Conservation (phyloP, 2,113 vertebrate species). For the Holacanthus passer region DNA sequence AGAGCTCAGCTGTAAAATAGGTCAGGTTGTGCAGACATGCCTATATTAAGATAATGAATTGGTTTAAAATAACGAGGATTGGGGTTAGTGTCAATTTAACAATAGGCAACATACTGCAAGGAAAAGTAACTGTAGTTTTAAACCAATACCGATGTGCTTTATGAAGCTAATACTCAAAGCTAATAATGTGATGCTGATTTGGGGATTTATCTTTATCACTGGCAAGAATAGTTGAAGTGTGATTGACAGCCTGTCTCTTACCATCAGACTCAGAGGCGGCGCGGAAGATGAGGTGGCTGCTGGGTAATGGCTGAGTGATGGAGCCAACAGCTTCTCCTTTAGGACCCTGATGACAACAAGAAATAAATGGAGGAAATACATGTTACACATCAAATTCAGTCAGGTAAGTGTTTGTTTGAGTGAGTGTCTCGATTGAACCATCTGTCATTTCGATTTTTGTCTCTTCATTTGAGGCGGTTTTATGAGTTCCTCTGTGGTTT, state of each 20-base stretch:
- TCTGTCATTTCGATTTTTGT: neutral
- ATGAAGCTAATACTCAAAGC: neutral
- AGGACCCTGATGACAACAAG: conserved; percentile 87
- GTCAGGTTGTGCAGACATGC: neutral
- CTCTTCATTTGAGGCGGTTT: neutral
- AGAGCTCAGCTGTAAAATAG: neutral
- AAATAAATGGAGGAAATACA: conserved; percentile 5
- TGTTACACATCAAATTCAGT: no score
- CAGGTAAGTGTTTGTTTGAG: neutral
- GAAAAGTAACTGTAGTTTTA: neutral
- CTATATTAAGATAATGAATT: neutral
- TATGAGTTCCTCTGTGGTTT: neutral
- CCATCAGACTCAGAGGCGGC: conserved; percentile 98
- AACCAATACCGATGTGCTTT: neutral
- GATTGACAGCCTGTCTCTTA: conserved; percentile 78
- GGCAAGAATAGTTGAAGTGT: neutral
- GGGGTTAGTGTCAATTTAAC: neutral
- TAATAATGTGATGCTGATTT: neutral
- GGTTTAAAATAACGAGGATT: neutral
- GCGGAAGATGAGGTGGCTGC: conserved; percentile 98
- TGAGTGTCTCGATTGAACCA: neutral
- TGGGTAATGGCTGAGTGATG: conserved; percentile 97
- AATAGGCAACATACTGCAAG: neutral
- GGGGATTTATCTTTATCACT: neutral
- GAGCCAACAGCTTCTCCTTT: conserved; percentile 98